These are phyloP conservation scores for Carassius auratus DNA, from an alignment of 2,113 vertebrate genomes.

Conservation along the genomic window DNA sequence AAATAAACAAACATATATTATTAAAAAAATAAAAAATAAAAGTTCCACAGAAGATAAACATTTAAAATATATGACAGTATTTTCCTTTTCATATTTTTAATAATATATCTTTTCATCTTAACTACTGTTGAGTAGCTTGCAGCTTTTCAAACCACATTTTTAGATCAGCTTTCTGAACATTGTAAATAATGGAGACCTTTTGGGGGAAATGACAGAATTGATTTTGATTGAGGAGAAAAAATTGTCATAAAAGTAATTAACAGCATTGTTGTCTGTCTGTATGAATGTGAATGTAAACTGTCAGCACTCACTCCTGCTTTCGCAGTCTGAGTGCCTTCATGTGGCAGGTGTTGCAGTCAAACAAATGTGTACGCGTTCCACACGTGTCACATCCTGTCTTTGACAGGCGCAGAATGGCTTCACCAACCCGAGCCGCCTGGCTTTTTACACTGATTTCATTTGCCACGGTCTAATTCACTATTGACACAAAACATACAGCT, in stretches of 20 bases:
- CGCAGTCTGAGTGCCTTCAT: conserved; percentile 15
- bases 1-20: not conserved
- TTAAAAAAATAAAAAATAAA: not conserved
- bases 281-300: conserved; percentile 39
- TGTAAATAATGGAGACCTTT: conserved; percentile 25
- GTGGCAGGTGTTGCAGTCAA: conserved; percentile 43
- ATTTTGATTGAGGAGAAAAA: conserved; percentile 30
- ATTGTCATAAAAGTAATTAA: conserved; percentile 39
- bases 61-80: not conserved
- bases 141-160: not conserved
- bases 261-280: conserved; percentile 20
- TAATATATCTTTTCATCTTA: too few species aligned
- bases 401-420: conserved; percentile 18
- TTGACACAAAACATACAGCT: conserved; percentile 47
- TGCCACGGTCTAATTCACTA: conserved; percentile 48
- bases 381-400: conserved; percentile 45
- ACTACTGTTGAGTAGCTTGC: not conserved
- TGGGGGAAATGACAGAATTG: not conserved
- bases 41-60: not conserved
- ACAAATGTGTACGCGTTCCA: not conserved
- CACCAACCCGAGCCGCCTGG: conserved; percentile 21
- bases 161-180: not conserved
- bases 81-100: too few species aligned
- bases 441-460: conserved; percentile 44
- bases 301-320: conserved; percentile 29